phyloP scores from a whole-genome alignment of 1,140 invertebrate genomes.

The Geopemphigus sp. region DNA sequence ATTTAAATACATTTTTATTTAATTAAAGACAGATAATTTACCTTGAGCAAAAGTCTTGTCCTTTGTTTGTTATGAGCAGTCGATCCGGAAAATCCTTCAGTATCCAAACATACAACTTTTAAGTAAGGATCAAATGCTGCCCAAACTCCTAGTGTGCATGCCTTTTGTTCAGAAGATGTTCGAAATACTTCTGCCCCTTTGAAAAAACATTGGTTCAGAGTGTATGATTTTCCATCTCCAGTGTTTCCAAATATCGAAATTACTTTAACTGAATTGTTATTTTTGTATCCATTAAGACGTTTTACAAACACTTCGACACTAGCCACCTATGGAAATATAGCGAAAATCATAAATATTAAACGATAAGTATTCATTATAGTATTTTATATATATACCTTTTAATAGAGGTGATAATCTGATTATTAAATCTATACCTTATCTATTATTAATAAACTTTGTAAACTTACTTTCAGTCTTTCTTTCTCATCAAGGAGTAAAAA shows the following conservation, averaged over 20 bases:
- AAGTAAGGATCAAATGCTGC: constrained; percentile 68
- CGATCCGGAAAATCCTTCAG: constrained; percentile 71
- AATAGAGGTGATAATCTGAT: neutral
- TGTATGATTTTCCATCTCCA: constrained; percentile 82
- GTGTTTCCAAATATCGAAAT: constrained; percentile 86
- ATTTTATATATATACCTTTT: neutral
- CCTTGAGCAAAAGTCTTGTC: constrained; percentile 72
- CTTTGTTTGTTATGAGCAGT: constrained; percentile 69
- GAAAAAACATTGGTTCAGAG: constrained; percentile 79
- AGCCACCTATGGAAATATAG: constrained; percentile 55
- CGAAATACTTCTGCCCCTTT: constrained; percentile 71
- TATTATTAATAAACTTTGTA: no score
- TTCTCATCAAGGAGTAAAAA: constrained; percentile 62
- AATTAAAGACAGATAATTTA: constrained; percentile 53
- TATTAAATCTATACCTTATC: neutral
- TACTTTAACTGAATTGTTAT: constrained; percentile 68
- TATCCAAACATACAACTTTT: constrained; percentile 74
- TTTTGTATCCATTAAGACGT: constrained; percentile 57
- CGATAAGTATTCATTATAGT: neutral
- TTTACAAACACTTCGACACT: constrained; percentile 59
- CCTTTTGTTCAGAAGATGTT: constrained; percentile 69
- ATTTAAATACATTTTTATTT: constrained; percentile 12
- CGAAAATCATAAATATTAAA: neutral
- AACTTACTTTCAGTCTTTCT: constrained; percentile 57
- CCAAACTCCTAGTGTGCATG: constrained; percentile 80